Percentiles rank a stretch among this genome's conserved stretches.
Conservation (phyloP, 2,113 vertebrate species). For the Salvator merianae region DNA sequence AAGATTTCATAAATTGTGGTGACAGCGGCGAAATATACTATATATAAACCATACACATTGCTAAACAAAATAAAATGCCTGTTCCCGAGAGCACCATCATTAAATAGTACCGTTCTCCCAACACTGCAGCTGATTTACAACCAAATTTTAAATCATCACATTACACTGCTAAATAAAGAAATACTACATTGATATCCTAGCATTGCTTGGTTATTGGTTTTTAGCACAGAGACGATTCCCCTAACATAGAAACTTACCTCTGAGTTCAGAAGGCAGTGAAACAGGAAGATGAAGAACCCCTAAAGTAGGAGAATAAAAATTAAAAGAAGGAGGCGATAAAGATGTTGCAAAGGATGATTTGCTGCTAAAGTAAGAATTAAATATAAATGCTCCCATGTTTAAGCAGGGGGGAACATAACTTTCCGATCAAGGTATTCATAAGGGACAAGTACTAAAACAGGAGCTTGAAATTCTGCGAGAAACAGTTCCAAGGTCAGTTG, state of each 20-base stretch:
- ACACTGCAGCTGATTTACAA: not conserved
- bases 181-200: not conserved
- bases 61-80: constrained; percentile 35
- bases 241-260: constrained; percentile 79
- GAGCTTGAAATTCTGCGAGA: not conserved
- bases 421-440: not conserved
- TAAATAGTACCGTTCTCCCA: not conserved
- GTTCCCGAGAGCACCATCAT: not conserved
- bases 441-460: not conserved
- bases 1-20: constrained; percentile 27
- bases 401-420: not conserved
- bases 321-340: not conserved
- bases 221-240: not conserved
- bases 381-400: not conserved
- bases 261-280: constrained; percentile 97
- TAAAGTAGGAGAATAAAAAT: constrained; percentile 50
- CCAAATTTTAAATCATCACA: constrained; percentile 11
- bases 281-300: constrained; percentile 98
- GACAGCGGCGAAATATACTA: constrained; percentile 7
- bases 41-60: not conserved
- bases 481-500: not conserved
- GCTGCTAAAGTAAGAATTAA: rapidly evolving
- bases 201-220: not conserved
- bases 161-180: not conserved
- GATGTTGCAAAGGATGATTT: not conserved